Evolutionary conservation across 2,113 vertebrate genomes (phyloP).

Genomic region (Fukomys damarensis): DNA sequence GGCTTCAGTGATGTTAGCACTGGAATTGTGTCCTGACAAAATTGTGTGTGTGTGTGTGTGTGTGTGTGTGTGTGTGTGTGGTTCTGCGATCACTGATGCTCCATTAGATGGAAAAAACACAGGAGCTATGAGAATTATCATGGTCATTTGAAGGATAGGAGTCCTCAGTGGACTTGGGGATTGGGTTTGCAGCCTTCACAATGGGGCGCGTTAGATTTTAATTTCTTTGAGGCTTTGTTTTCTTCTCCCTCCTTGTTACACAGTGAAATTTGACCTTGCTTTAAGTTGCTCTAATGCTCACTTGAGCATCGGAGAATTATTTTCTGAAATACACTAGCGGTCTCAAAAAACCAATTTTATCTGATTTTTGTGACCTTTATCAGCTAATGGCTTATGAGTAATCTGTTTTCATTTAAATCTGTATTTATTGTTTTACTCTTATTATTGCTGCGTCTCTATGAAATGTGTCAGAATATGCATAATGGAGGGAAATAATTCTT

Average conservation of each 20-base stretch:
- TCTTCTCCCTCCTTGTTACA: neutral
- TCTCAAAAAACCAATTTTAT: constrained; percentile 71
- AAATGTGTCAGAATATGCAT: constrained; percentile 50
- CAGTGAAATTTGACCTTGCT: constrained; percentile 74
- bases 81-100: neutral
- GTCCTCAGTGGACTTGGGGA: constrained; percentile 53
- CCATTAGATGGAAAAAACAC: accelerated
- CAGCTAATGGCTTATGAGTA: constrained; percentile 62
- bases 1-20: neutral
- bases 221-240: neutral
- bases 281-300: constrained; percentile 57
- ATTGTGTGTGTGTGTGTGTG: neutral
- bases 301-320: constrained; percentile 67
- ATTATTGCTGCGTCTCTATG: neutral
- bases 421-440: constrained; percentile 36
- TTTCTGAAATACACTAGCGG: constrained; percentile 69
- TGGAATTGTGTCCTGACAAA: constrained; percentile 26
- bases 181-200: neutral
- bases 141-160: neutral
- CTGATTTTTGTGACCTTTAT: constrained; percentile 72
- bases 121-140: neutral
- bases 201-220: neutral
- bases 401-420: constrained; percentile 71
- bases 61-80: neutral
- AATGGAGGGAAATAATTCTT: constrained; percentile 36